These are phyloP conservation scores for Zosterops japonicus DNA, from an alignment of 2,113 vertebrate genomes.

Conservation along the genomic window DNA sequence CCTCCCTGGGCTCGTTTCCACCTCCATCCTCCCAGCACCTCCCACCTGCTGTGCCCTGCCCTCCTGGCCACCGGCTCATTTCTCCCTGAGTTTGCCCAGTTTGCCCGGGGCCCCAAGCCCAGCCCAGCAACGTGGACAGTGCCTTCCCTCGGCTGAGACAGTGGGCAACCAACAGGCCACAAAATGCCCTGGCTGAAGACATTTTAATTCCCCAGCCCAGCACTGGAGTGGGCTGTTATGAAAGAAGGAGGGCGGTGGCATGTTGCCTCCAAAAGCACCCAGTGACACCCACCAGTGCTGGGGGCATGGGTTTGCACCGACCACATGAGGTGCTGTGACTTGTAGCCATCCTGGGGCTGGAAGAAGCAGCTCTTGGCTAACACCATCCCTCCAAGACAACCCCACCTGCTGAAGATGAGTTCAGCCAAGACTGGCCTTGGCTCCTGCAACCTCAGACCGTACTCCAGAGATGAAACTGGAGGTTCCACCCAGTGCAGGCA, in stretches of 20 bases:
- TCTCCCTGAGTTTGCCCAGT: background rate
- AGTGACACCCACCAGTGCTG: background rate
- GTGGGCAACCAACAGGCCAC: no score
- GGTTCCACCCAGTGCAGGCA: fast-evolving
- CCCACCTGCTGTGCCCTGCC: background rate
- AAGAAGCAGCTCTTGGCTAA: background rate
- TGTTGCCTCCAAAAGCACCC: background rate
- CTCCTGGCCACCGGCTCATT: fast-evolving
- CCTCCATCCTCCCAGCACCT: background rate
- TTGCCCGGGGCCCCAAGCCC: background rate
- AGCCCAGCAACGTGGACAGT: fast-evolving
- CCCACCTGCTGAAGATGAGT: background rate
- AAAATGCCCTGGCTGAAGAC: fast-evolving
- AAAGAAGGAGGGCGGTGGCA: background rate
- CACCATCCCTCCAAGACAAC: background rate
- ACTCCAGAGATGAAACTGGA: background rate
- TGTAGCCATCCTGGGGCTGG: background rate
- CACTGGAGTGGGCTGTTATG: background rate
- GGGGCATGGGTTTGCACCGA: fast-evolving
- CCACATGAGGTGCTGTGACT: fast-evolving
- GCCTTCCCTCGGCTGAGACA: background rate
- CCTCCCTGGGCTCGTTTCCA: background rate
- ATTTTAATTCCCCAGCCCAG: background rate
- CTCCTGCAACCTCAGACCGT: background rate
- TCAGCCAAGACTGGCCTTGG: background rate